Conservation (phyloP, 2,888 invertebrate species). For the Microchrysa polita region DNA sequence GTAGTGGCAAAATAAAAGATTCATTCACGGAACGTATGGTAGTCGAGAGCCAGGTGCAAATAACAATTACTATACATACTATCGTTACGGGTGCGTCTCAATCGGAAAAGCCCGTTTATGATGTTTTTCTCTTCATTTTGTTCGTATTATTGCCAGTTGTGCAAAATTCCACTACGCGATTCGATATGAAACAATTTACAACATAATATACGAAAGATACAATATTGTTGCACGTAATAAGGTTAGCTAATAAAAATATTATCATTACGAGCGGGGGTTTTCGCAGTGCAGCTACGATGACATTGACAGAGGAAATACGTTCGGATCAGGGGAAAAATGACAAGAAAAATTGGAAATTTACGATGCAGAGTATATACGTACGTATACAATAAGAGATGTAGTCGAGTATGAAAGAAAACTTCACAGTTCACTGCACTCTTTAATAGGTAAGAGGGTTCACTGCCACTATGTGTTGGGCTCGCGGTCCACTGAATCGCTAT, state of each 20-base stretch:
- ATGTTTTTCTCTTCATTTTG: constrained; percentile 19
- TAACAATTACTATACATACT: background rate
- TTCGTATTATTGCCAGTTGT: constrained; percentile 13
- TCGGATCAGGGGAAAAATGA: constrained; percentile 3
- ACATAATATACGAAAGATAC: constrained; percentile 25
- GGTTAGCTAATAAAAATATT: constrained; percentile 5
- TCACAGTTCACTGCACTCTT: constrained; percentile 43
- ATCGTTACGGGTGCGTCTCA: background rate
- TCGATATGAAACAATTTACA: constrained; percentile 14
- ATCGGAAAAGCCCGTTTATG: constrained; percentile 28
- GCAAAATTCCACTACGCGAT: background rate
- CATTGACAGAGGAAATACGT: constrained; percentile 40
- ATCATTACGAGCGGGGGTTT: constrained; percentile 26
- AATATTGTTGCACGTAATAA: constrained; percentile 19
- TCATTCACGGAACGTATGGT: constrained; percentile 26
- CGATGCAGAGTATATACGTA: too few species aligned
- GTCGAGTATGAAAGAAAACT: constrained; percentile 32
- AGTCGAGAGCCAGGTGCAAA: constrained; percentile 26
- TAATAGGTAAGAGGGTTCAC: constrained; percentile 37
- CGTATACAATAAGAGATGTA: too few species aligned
- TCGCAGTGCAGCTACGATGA: background rate
- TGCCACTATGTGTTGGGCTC: constrained; percentile 3
- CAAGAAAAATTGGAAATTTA: too few species aligned
- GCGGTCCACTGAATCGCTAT: background rate
- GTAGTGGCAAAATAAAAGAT: constrained; percentile 4